Conservation (phyloP, 2,797 vertebrate species). For the Eulemur mongoz region DNA sequence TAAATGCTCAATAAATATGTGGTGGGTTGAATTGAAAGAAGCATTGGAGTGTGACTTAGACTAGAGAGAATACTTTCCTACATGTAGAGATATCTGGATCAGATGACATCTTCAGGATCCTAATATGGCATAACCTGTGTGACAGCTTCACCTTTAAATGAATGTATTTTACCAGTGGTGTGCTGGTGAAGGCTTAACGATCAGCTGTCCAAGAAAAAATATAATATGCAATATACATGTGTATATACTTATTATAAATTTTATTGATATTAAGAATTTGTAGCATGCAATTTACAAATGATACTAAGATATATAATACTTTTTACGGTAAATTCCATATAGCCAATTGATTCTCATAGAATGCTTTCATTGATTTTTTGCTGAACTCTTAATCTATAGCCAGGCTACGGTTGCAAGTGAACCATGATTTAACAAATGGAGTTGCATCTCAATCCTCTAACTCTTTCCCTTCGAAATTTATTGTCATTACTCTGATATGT, state of each 20-base stretch:
- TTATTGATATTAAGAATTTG: not conserved
- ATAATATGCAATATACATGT: not conserved
- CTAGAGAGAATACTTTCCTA: not conserved
- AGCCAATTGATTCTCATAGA: not conserved
- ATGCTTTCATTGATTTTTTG: conserved; percentile 7
- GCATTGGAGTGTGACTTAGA: not conserved
- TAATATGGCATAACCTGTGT: not conserved
- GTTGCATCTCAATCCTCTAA: not conserved
- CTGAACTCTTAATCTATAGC: not conserved
- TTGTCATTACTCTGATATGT: not conserved
- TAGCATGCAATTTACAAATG: not conserved
- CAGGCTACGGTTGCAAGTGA: not conserved
- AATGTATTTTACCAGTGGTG: not conserved
- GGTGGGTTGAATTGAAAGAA: not conserved
- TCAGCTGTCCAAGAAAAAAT: not conserved
- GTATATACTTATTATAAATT: not conserved
- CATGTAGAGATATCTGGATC: not conserved
- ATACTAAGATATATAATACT: not conserved
- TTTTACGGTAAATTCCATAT: not conserved
- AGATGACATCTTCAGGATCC: not conserved
- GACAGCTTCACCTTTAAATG: not conserved
- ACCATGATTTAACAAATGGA: conserved; percentile 3
- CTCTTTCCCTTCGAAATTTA: not conserved
- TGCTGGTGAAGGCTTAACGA: not conserved
- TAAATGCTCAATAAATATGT: not conserved